phyloP scores from a whole-genome alignment of 1,140 invertebrate species.

The Scaptomyza pallida region DNA sequence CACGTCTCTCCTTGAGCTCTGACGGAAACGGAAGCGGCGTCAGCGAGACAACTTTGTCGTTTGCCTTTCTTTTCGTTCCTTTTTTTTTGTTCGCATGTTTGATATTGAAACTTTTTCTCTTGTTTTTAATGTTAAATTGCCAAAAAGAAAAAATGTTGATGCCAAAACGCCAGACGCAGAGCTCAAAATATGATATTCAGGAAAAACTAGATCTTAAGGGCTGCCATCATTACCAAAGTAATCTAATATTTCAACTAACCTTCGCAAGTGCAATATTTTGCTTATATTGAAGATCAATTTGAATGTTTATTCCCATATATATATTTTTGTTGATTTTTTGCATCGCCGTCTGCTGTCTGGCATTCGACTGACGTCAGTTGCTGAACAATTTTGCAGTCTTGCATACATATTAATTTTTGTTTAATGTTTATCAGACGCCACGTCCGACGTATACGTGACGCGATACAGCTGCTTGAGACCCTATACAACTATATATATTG shows the following conservation, averaged over 20 bases:
- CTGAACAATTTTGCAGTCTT: neutral
- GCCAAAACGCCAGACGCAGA: neutral
- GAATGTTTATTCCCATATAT: constrained; percentile 32
- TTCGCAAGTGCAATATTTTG: too few relatives aligned
- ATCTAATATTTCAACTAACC: too few relatives aligned
- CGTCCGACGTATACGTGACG: constrained; percentile 33
- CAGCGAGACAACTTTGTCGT: constrained; percentile 40
- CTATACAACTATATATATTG: neutral
- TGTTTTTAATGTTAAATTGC: constrained; percentile 20
- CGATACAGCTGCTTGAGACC: constrained; percentile 20
- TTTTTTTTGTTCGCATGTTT: neutral
- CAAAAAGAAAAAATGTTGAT: constrained; percentile 29
- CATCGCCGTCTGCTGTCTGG: constrained; percentile 30
- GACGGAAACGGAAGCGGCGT: constrained; percentile 43
- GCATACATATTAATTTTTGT: constrained; percentile 4
- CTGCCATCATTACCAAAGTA: too few relatives aligned
- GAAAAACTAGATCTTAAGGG: too few relatives aligned
- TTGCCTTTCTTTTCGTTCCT: constrained; percentile 15
- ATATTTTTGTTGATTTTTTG: constrained; percentile 6
- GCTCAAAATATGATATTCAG: too few relatives aligned
- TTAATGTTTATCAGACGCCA: constrained; percentile 36
- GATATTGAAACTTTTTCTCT: constrained; percentile 5
- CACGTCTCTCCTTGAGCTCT: neutral
- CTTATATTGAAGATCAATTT: constrained; percentile 28
- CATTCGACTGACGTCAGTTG: constrained; percentile 52